Conservation (phyloP, 2,797 vertebrate species). For the Thaleichthys pacificus region DNA sequence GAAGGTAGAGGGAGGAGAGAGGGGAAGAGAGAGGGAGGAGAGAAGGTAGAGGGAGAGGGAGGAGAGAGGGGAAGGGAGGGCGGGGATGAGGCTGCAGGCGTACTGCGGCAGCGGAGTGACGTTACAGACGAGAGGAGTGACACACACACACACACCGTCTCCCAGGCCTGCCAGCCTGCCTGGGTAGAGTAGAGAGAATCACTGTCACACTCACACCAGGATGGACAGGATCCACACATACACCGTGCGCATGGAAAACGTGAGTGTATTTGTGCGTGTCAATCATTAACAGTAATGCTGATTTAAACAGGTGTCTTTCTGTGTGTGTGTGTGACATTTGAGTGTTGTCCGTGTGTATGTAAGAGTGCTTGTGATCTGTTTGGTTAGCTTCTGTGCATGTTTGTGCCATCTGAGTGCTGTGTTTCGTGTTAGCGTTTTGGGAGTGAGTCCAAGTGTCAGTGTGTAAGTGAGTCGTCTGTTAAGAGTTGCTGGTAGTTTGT, state of each 20-base stretch:
- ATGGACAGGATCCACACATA: constrained; percentile 3
- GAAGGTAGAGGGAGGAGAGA: neutral
- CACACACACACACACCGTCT: constrained; percentile 28
- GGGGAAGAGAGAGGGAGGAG: constrained; percentile 29
- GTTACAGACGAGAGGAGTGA: constrained; percentile 59
- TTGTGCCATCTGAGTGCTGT: no score
- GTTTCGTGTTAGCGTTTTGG: no score
- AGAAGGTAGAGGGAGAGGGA: neutral
- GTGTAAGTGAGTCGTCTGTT: neutral
- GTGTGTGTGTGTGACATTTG: neutral
- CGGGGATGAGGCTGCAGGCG: constrained; percentile 64
- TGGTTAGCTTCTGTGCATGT: no score
- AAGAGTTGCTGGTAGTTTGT: constrained; percentile 11
- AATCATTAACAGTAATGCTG: no score
- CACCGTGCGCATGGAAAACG: constrained; percentile 31
- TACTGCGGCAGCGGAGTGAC: constrained; percentile 75
- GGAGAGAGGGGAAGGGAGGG: constrained; percentile 14
- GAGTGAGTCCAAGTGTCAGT: constrained; percentile 9
- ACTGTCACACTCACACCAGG: constrained; percentile 33
- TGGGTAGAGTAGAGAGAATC: constrained; percentile 47
- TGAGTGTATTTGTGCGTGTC: constrained; percentile 45
- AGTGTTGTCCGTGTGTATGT: neutral
- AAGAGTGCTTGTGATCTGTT: no score
- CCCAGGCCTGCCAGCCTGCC: constrained; percentile 37
- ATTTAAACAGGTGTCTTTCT: neutral